These are phyloP conservation scores for Crypturellus tataupa DNA, from an alignment of 2,797 vertebrate genomes.

Conservation along the genomic window DNA sequence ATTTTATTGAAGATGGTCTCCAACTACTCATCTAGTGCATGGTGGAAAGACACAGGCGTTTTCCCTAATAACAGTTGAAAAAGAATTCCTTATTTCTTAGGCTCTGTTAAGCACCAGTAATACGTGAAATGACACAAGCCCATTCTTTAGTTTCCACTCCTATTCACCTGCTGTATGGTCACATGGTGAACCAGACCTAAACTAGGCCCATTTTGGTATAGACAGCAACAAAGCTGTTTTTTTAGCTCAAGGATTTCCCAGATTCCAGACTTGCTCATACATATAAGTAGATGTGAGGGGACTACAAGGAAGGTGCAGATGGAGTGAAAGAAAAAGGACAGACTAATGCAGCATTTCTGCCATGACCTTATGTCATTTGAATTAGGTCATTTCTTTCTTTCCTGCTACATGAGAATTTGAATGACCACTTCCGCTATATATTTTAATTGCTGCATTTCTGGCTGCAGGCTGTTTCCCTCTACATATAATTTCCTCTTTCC, in stretches of 20 bases:
- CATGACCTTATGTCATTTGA: not conserved
- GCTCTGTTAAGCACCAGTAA: not conserved
- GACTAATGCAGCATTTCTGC: not conserved
- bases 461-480: not conserved
- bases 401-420: not conserved
- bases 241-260: not conserved
- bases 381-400: not conserved
- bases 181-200: not conserved
- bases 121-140: not conserved
- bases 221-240: not conserved
- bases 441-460: not conserved
- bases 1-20: not conserved
- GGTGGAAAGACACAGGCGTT: not conserved
- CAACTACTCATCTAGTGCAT: not conserved
- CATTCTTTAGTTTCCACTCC: not conserved
- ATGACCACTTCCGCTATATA: not conserved
- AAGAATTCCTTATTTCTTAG: not conserved
- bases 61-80: not conserved
- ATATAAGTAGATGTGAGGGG: not conserved
- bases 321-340: not conserved
- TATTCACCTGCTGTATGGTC: not conserved
- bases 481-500: not conserved
- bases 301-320: fast-evolving
- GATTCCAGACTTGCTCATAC: not conserved
- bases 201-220: not conserved